phyloP scores from a whole-genome alignment of 2,113 vertebrate species.

The Passerina amoena region DNA sequence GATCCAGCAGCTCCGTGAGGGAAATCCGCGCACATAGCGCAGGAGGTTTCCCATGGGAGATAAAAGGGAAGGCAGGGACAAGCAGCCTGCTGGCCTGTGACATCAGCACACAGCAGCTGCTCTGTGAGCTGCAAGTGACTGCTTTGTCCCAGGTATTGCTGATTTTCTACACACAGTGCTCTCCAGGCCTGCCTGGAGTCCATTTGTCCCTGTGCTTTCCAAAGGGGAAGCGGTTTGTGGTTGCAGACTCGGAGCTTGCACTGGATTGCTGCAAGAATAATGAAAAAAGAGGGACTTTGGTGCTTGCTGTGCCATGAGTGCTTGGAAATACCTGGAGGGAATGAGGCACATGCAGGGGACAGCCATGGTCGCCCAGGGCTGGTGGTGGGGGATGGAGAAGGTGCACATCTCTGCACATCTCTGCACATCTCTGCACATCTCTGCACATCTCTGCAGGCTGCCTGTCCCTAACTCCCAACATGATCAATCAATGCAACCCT shows the following conservation, averaged over 20 bases:
- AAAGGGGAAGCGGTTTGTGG: neutral
- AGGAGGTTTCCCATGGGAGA: neutral
- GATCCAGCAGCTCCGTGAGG: neutral
- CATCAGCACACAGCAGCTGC: neutral
- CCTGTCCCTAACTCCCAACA: neutral
- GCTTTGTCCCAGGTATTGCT: neutral
- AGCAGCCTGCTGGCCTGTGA: neutral
- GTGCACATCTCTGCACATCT: neutral
- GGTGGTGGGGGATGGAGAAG: neutral
- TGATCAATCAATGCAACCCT: neutral
- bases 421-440: neutral
- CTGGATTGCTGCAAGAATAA: neutral
- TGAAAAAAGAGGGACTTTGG: neutral
- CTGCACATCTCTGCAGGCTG: too few relatives aligned
- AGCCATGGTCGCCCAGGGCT: rapidly evolving
- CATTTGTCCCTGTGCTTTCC: rapidly evolving
- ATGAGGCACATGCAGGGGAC: neutral
- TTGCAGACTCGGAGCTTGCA: rapidly evolving
- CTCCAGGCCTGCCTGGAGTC: neutral
- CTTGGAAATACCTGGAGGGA: neutral
- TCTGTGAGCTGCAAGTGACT: neutral
- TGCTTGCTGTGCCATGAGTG: neutral
- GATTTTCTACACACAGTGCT: neutral
- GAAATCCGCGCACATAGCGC: rapidly evolving
- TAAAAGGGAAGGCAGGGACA: neutral